A percentile compares a stretch with the other conserved stretches of the same genome.
phyloP scores from a whole-genome alignment of 2,888 invertebrate genomes.

The Volucella zonaria region DNA sequence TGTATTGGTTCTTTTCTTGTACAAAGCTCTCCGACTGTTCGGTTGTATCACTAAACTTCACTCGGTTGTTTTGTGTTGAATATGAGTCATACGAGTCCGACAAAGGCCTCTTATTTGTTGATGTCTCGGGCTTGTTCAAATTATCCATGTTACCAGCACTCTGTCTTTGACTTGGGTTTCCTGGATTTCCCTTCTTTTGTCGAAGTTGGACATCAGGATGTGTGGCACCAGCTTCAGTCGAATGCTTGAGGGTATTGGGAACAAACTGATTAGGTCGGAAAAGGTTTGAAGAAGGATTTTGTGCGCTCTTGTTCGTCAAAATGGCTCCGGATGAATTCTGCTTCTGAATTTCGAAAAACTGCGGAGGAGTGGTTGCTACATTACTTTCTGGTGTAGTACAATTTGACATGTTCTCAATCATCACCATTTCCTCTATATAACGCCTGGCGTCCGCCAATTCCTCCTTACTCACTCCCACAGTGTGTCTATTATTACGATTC shows the following conservation, averaged over 20 bases:
- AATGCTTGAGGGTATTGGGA: slow-evolving; percentile 75
- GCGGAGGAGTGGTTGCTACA: slow-evolving; percentile 76
- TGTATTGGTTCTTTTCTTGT: slow-evolving; percentile 68
- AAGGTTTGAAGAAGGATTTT: slow-evolving; percentile 74
- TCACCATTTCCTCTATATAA: slow-evolving; percentile 87
- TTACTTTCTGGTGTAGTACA: slow-evolving; percentile 77
- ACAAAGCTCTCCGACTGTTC: slow-evolving; percentile 34
- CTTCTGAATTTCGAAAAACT: slow-evolving; percentile 80
- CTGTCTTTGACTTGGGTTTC: slow-evolving; percentile 66
- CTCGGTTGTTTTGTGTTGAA: slow-evolving; percentile 58
- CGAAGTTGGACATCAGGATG: slow-evolving; percentile 72
- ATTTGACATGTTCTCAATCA: slow-evolving; percentile 81
- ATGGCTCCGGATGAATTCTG: slow-evolving; percentile 83
- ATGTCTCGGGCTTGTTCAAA: slow-evolving; percentile 37
- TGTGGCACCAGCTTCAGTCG: slow-evolving; percentile 49
- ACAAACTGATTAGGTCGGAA: slow-evolving; percentile 81
- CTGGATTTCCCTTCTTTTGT: slow-evolving; percentile 72
- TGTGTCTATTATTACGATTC: slow-evolving; percentile 88
- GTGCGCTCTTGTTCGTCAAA: slow-evolving; percentile 55
- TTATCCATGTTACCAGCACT: slow-evolving; percentile 67
- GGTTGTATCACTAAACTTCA: slow-evolving; percentile 72
- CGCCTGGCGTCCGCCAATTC: slow-evolving; percentile 91
- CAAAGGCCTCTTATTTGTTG: slow-evolving; percentile 70
- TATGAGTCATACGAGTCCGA: slow-evolving; percentile 76
- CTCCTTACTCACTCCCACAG: slow-evolving; percentile 91